phyloP scores from a whole-genome alignment of 1,140 invertebrate species.

The Bombus picipes region DNA sequence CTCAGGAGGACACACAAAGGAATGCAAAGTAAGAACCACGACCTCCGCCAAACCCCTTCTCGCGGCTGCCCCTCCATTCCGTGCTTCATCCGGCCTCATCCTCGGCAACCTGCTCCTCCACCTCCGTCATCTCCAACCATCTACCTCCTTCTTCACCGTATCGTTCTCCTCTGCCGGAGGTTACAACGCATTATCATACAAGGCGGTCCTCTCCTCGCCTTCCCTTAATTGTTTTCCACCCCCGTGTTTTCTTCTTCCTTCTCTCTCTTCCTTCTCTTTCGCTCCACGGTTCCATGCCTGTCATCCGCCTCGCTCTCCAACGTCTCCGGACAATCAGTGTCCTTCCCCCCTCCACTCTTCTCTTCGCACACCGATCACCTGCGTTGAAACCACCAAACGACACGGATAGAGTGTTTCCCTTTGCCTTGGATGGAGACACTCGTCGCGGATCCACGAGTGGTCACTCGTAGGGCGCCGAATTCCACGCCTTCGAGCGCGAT shows the following conservation, averaged over 20 bases:
- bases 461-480: slow-evolving; percentile 64
- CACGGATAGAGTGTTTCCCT: slow-evolving; percentile 53
- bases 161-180: slow-evolving; percentile 72
- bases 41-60: slow-evolving; percentile 55
- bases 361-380: slow-evolving; percentile 40
- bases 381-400: slow-evolving; percentile 49
- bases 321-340: not conserved
- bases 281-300: not conserved
- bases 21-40: slow-evolving; percentile 82
- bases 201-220: slow-evolving; percentile 73
- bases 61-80: slow-evolving; percentile 21
- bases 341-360: not conserved
- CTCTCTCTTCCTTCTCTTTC: not conserved
- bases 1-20: slow-evolving; percentile 80
- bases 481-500: slow-evolving; percentile 49
- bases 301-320: not conserved
- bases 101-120: slow-evolving; percentile 69
- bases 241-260: slow-evolving; percentile 9
- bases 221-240: slow-evolving; percentile 78
- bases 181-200: slow-evolving; percentile 81
- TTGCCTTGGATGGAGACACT: slow-evolving; percentile 41
- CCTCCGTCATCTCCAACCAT: slow-evolving; percentile 7
- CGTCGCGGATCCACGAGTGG: slow-evolving; percentile 60
- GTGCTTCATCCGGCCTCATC: slow-evolving; percentile 41
- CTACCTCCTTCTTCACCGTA: slow-evolving; percentile 34